Conservation (phyloP, 2,797 vertebrate species). For the Thaleichthys pacificus region DNA sequence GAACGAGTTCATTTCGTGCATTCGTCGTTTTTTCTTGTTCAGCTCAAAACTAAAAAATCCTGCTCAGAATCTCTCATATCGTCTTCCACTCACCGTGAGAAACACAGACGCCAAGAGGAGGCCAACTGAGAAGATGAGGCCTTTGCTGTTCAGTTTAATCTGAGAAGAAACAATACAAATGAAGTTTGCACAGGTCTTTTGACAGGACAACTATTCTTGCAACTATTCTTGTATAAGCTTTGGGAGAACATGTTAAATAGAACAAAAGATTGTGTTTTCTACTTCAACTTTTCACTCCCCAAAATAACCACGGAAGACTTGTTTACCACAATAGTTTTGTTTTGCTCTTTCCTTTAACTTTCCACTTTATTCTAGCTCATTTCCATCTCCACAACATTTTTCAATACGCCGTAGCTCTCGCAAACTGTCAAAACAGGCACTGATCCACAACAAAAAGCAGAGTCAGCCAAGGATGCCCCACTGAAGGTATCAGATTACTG, state of each 20-base stretch:
- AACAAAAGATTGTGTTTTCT: not conserved
- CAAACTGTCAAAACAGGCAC: constrained; percentile 6
- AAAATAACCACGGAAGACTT: not conserved
- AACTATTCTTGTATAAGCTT: too few species aligned
- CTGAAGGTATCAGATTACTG: not conserved
- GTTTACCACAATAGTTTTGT: too few species aligned
- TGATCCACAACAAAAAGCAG: not conserved
- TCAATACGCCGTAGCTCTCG: not conserved
- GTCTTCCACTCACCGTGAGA: constrained; percentile 84
- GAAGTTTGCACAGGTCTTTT: too few species aligned
- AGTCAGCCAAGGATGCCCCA: not conserved
- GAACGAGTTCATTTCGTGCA: not conserved
- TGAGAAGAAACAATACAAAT: constrained; percentile 40
- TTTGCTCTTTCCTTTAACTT: too few species aligned
- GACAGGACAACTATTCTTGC: too few species aligned
- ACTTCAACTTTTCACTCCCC: not conserved
- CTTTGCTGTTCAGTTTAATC: constrained; percentile 94
- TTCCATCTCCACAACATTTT: too few species aligned
- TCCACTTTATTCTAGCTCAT: too few species aligned
- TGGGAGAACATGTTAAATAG: too few species aligned
- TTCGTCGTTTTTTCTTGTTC: not conserved
- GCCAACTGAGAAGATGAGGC: constrained; percentile 96
- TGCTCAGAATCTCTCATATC: not conserved
- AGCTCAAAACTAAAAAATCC: not conserved
- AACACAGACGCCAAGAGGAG: constrained; percentile 93